Conservation (phyloP, 2,797 vertebrate genomes). For the Threskiornis aethiopicus region DNA sequence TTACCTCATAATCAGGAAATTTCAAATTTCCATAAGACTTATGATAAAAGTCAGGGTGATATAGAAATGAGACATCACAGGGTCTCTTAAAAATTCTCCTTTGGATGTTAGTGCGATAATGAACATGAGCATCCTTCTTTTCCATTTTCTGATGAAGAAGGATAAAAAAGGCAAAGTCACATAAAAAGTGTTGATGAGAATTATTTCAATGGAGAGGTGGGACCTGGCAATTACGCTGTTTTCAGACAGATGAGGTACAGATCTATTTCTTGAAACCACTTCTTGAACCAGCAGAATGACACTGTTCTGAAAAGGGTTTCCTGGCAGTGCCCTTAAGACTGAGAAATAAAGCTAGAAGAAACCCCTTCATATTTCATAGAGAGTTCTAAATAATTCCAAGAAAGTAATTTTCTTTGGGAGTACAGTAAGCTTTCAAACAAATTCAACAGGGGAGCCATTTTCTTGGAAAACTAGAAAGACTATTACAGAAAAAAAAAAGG, state of each 20-base stretch:
- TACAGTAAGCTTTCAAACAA: neutral
- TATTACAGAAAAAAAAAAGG: accelerated
- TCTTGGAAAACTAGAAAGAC: neutral
- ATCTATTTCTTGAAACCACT: neutral
- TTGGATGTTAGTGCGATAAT: neutral
- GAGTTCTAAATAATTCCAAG: neutral
- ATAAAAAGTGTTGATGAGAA: neutral
- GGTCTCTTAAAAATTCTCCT: neutral
- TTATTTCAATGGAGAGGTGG: neutral
- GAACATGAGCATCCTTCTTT: neutral
- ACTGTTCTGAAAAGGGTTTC: neutral
- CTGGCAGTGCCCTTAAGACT: neutral
- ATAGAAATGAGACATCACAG: neutral
- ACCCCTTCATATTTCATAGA: neutral
- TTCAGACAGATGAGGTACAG: neutral
- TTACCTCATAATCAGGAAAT: neutral
- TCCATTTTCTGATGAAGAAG: neutral
- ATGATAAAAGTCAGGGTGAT: neutral
- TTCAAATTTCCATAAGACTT: neutral
- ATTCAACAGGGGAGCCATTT: neutral
- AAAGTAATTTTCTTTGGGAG: neutral
- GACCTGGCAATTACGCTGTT: neutral
- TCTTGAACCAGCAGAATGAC: neutral
- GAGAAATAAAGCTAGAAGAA: neutral
- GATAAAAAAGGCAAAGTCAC: neutral